Evolutionary conservation across 2,797 vertebrate genomes (phyloP), one percentile per base, ranked within the genome.

Genomic region (Echeneis naucrates): DNA sequence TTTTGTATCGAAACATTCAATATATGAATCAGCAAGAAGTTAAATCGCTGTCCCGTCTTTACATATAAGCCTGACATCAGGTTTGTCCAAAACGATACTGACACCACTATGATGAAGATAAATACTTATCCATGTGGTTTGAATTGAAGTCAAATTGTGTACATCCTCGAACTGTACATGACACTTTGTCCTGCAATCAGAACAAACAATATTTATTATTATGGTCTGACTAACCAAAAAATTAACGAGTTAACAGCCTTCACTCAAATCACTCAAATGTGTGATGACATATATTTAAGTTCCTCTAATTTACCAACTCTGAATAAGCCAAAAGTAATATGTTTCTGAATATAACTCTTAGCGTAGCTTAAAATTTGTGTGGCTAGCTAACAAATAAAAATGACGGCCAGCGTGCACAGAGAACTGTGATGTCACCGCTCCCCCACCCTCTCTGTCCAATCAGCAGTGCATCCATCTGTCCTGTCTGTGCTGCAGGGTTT

Each of bases 401-500:
- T 72, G 56, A 35, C 50, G 50, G 8, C 55, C 65, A 24, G 45
- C 74, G 71, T 77, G 68, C 84, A 77, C 73, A 67, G 58, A 79
- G 69, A 73, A 61, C 17, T 10, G 1, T 8, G 9, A 38, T 1
- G 33, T 54, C 75, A 24, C 66, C 19, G 0, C 65, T 55, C 12
- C 57, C 69, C 19, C 45, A 61, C 24, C 23, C 21, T 17, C 17
- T 21, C 27, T 5, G 9, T 67, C 4, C 78, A 27, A 84, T 67
- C 33, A 11, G 61, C 37, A 83, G 58, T 79, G 1, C 81, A 53
- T 87, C n/a, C 83, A 44, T 85, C 53, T 83, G 32, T 63, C 44
- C 59, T 17, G 23, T 77, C 66, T 56, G 63, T 48, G n/a, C 75
- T 82, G 87, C 95, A 99, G 98, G 98, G 48, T 99, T 99, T 80